phyloP scores from a whole-genome alignment of 2,888 invertebrate species.

The Eupithecia dodoneata region DNA sequence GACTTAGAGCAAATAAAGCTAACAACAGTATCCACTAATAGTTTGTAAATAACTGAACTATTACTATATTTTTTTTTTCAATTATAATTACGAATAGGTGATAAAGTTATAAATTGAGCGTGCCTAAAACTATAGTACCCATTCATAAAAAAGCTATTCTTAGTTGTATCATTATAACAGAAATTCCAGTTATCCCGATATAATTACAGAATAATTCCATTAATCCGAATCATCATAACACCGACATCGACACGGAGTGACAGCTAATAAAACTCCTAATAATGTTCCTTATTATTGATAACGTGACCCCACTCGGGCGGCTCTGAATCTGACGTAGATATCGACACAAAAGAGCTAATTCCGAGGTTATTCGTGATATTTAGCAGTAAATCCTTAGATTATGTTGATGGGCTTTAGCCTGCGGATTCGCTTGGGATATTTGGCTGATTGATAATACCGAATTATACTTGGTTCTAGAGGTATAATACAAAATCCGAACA shows the following conservation, averaged over 20 bases:
- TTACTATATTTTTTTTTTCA: too few relatives aligned
- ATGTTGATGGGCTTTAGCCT: not conserved
- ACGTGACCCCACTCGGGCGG: slow-evolving; percentile 68
- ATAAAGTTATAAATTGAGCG: too few relatives aligned
- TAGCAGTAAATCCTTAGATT: slow-evolving; percentile 6
- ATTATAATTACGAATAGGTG: too few relatives aligned
- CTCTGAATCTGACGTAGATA: slow-evolving; percentile 56
- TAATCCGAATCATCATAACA: slow-evolving; percentile 38
- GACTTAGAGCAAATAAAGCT: too few relatives aligned
- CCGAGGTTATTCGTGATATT: slow-evolving; percentile 13
- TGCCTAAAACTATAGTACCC: too few relatives aligned
- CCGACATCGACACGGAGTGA: slow-evolving; percentile 48
- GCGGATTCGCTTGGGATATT: not conserved
- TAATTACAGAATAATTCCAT: slow-evolving; percentile 31
- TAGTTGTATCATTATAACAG: too few relatives aligned
- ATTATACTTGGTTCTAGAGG: not conserved
- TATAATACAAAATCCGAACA: too few relatives aligned
- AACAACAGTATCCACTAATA: too few relatives aligned
- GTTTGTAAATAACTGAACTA: too few relatives aligned
- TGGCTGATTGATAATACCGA: not conserved
- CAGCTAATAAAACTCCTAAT: slow-evolving; percentile 71
- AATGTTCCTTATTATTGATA: slow-evolving; percentile 57
- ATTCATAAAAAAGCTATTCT: too few relatives aligned
- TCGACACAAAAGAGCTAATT: slow-evolving; percentile 42
- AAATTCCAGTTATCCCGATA: not conserved